Base-by-base conservation (phyloP, 2,888 invertebrate genomes). In the Lepidochitona cinerea region DNA sequence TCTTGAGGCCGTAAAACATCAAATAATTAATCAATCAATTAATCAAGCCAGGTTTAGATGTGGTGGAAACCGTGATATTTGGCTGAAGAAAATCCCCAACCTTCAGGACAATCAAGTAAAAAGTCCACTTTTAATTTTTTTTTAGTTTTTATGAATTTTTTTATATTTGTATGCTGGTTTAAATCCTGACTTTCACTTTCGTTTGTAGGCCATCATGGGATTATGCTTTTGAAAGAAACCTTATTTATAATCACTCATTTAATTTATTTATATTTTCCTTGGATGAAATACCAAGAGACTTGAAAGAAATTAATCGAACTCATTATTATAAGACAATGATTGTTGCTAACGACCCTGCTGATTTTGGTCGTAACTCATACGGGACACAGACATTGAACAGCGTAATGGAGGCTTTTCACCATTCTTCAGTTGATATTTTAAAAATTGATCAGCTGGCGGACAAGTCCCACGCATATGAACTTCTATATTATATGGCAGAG, bases 271-370 rank as follows among this genome's bases (percentile, higher is more conserved):
- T 89, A 49, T 81, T 87, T 37, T 79, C 81, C n/a, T 84, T 80
- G 37, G 72, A 77, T 12, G 64, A 75, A 41, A 26, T 78, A 53
- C 73, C 75, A 12, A 68, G 73, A 69, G 70, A 70, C n/a, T 69
- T 75, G 7, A 82, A 78, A 52, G 70, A 74, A n/a, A 71, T 75
- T 9, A 82, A 80, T 73, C 80, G 77, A 72, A 85, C 87, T 14
- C 79, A 76, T 54, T 52, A 81, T 29, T 76, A 78, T 7, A 78
- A 83, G 41, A 84, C 83, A n/a, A 73, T 75, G 9, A 79, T 89
- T 37, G 87, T 88, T 49, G 85, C 89, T 67, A 89, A 89, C 72
- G 87, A 89, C 73, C 87, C 86, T 6, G 81, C 88, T 49, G 88
- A 89, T 74, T 89, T 86, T 76, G 83, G 85, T 33, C 81, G 89